Percentiles rank a stretch among this genome's conserved stretches.
Conservation (phyloP, 2,888 invertebrate species). For the Mimachlamys varia region DNA sequence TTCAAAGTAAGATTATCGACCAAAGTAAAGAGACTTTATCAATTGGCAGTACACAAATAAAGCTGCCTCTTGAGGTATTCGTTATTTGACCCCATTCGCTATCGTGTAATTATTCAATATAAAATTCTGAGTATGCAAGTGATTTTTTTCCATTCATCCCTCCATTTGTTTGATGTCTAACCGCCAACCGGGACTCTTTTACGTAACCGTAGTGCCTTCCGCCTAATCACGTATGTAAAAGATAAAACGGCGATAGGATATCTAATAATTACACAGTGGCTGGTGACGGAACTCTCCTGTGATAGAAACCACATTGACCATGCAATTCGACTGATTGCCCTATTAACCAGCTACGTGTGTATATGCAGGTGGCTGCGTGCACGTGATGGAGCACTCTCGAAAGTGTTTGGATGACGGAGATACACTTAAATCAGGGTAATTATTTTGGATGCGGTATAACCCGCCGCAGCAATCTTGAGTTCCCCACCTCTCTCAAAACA, state of each 20-base stretch:
- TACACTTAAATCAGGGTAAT: background rate
- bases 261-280: background rate
- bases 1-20: background rate
- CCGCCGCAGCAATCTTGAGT: no score
- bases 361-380: background rate
- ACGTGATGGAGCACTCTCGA: background rate
- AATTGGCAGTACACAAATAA: background rate
- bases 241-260: constrained; percentile 25
- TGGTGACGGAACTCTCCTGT: constrained; percentile 9
- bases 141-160: background rate
- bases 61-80: background rate
- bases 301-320: constrained; percentile 31
- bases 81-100: background rate
- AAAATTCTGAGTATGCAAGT: background rate
- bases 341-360: background rate
- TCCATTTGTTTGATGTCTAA: background rate
- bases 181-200: background rate
- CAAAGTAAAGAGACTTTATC: background rate
- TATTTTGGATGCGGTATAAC: background rate
- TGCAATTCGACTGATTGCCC: background rate
- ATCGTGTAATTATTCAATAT: background rate
- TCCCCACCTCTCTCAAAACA: no score
- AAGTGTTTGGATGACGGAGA: background rate
- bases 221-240: constrained; percentile 1
- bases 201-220: background rate